Evolutionary conservation across 1,140 invertebrate species (phyloP).

Genomic region (Euura saliciscinereae): DNA sequence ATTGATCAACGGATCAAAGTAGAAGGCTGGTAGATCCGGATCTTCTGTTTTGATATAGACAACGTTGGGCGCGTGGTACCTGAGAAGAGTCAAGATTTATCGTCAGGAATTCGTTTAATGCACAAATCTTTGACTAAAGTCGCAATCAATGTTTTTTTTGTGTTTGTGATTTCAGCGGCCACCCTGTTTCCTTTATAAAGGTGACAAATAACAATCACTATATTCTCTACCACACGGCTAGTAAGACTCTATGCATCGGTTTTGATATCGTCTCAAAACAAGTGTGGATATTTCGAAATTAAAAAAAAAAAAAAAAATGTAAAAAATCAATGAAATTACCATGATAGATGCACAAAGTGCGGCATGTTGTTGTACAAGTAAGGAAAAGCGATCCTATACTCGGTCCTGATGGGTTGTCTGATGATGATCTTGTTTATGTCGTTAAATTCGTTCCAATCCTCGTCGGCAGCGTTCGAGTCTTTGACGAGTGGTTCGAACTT

Average conservation of each 20-base stretch:
- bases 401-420: constrained; percentile 96
- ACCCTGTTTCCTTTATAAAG: constrained; percentile 48
- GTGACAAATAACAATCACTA: constrained; percentile 57
- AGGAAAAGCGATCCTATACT: constrained; percentile 99
- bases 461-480: constrained; percentile 95
- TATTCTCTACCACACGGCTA: constrained; percentile 62
- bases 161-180: constrained; percentile 59
- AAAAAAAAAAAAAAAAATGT: constrained; percentile 16
- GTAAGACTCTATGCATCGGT: constrained; percentile 41
- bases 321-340: constrained; percentile 68
- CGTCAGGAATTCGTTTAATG: not conserved
- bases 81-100: constrained; percentile 55
- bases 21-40: constrained; percentile 99
- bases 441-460: constrained; percentile 99
- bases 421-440: constrained; percentile 99
- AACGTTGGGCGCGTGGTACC: constrained; percentile 99
- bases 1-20: constrained; percentile 99
- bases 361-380: constrained; percentile 99
- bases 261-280: constrained; percentile 50
- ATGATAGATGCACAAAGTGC: constrained; percentile 92
- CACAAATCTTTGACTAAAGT: not conserved
- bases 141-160: constrained; percentile 15
- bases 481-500: constrained; percentile 99
- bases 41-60: constrained; percentile 99
- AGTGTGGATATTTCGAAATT: constrained; percentile 40